Conservation (phyloP, 2,113 vertebrate species). For the Uropsilus gracilis region DNA sequence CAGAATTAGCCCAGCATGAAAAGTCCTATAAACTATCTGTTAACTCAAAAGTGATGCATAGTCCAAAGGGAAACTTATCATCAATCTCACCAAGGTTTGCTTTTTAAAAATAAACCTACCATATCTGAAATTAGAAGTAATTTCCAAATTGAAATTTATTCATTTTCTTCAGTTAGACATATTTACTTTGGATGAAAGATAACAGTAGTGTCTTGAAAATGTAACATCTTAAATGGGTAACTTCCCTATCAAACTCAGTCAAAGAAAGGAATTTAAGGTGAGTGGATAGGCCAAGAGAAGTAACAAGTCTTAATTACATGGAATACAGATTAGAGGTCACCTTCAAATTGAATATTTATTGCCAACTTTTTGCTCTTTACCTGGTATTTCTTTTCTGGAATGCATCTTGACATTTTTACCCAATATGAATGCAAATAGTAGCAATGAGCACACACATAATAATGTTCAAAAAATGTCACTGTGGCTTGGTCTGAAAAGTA, state of each 20-base stretch:
- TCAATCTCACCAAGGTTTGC: background rate
- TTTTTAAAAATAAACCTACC: background rate
- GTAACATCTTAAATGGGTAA: background rate
- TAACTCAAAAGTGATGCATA: background rate
- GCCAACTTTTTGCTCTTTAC: background rate
- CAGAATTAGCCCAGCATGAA: background rate
- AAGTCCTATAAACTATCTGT: background rate
- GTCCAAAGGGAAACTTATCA: background rate
- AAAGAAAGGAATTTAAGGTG: background rate
- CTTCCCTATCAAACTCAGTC: background rate
- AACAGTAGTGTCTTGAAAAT: background rate
- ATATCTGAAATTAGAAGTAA: constrained; percentile 45
- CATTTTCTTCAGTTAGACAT: constrained; percentile 12
- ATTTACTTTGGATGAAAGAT: constrained; percentile 26
- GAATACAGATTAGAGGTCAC: background rate
- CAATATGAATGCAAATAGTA: background rate
- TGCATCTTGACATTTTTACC: background rate
- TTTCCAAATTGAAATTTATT: background rate
- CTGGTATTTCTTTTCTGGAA: background rate
- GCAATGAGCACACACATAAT: background rate
- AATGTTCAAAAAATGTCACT: constrained; percentile 26
- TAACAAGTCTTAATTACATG: background rate
- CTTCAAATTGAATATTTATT: background rate
- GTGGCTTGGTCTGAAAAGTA: background rate
- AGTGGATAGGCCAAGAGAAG: background rate